Evolutionary conservation across 2,797 vertebrate species (phyloP).

Genomic region (Squalus acanthias): DNA sequence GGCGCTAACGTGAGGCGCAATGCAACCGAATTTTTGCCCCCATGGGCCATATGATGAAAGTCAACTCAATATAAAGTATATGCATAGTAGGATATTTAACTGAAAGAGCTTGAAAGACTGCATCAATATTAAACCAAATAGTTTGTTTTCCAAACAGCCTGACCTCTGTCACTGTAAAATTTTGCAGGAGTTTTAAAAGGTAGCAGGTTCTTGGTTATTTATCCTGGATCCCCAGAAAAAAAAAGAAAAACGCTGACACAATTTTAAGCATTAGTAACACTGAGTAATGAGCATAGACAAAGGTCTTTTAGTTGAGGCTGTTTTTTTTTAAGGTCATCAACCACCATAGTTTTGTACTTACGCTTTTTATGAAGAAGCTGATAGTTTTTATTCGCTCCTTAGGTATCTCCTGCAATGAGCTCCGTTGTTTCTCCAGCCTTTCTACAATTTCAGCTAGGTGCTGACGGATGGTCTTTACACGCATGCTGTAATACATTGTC

Average conservation of each 20-base stretch:
- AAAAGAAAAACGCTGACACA: neutral
- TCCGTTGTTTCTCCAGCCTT: slow-evolving; percentile 63
- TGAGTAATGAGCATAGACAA: neutral
- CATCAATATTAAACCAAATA: neutral
- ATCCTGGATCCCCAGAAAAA: neutral
- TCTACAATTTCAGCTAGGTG: slow-evolving; percentile 60
- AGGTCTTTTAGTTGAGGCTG: neutral
- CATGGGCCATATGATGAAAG: neutral
- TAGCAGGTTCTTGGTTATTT: neutral
- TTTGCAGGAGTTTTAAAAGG: neutral
- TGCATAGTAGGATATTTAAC: neutral
- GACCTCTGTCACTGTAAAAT: neutral
- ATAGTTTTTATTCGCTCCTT: slow-evolving; percentile 66
- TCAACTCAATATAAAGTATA: neutral
- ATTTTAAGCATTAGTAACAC: neutral
- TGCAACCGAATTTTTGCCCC: too few species aligned
- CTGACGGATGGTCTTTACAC: slow-evolving; percentile 62
- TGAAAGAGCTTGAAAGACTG: neutral
- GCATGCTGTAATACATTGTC: slow-evolving; percentile 87
- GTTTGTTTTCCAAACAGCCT: neutral
- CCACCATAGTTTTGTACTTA: slow-evolving; percentile 49
- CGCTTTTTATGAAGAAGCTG: slow-evolving; percentile 64
- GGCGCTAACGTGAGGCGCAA: too few species aligned
- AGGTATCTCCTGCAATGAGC: slow-evolving; percentile 59
- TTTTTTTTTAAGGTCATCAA: neutral